A percentile compares a stretch with the other conserved stretches of the same genome.
phyloP scores from a whole-genome alignment of 2,888 invertebrate genomes.

The Brachylomia viminalis region DNA sequence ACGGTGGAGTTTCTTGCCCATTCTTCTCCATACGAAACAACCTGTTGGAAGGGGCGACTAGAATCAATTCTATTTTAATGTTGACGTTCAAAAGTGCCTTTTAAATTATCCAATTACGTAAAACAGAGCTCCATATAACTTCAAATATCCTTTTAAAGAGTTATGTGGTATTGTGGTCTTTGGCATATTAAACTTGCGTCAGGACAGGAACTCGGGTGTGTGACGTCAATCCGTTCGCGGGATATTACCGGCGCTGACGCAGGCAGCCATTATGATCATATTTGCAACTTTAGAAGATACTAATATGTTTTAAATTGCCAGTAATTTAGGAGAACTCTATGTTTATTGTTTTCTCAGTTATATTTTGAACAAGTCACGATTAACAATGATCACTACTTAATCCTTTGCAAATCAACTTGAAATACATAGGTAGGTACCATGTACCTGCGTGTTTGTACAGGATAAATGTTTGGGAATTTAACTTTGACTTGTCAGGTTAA shows the following conservation, averaged over 20 bases:
- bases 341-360: slow-evolving; percentile 14
- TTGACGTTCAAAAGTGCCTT: too few relatives aligned
- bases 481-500: slow-evolving; percentile 13
- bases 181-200: background rate
- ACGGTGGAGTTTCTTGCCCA: too few relatives aligned
- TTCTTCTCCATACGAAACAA: too few relatives aligned
- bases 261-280: slow-evolving; percentile 10
- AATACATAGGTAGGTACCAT: background rate
- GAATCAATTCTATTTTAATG: too few relatives aligned
- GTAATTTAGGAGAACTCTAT: slow-evolving; percentile 7
- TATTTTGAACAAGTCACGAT: slow-evolving; percentile 39
- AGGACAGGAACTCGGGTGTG: background rate
- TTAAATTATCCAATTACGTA: background rate
- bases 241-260: slow-evolving; percentile 12
- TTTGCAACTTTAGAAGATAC: slow-evolving; percentile 13
- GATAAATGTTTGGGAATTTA: background rate
- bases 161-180: background rate
- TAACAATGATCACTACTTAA: background rate
- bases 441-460: slow-evolving; percentile 4
- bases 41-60: too few relatives aligned
- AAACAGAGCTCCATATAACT: background rate
- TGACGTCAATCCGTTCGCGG: slow-evolving; percentile 35
- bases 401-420: background rate
- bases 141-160: background rate
- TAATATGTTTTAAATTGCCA: slow-evolving; percentile 47